These are phyloP conservation scores for Noctilio leporinus DNA, from an alignment of 2,113 vertebrate species.

Conservation along the genomic window DNA sequence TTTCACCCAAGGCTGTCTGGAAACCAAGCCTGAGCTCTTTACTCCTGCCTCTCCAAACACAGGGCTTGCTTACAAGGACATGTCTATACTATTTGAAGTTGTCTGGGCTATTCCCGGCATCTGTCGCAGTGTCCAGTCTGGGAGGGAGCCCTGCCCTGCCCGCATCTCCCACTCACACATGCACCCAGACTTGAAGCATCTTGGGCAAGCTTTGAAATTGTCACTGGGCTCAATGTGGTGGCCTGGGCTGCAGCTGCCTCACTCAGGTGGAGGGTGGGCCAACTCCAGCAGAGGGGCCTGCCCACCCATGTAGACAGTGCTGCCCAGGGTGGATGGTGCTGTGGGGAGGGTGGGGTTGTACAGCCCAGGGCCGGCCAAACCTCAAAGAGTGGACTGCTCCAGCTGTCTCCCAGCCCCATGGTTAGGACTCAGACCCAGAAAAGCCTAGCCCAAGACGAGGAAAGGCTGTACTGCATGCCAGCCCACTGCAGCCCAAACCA, in stretches of 20 bases:
- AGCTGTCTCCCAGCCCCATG: neutral
- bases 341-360: neutral
- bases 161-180: neutral
- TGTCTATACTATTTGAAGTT: accelerated
- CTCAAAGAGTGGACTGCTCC: neutral
- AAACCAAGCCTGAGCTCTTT: neutral
- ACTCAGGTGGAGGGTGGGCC: neutral
- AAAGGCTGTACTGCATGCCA: neutral
- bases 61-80: neutral
- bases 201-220: neutral
- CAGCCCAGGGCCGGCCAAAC: slow-evolving; percentile 6
- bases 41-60: neutral
- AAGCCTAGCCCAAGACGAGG: neutral
- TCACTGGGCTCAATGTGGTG: neutral
- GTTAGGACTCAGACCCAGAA: neutral
- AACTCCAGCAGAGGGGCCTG: neutral
- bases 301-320: neutral
- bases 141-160: neutral
- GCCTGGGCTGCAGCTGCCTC: neutral
- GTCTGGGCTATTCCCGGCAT: neutral
- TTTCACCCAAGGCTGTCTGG: neutral
- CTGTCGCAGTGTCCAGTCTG: neutral
- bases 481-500: slow-evolving; percentile 5
- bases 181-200: neutral
- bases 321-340: neutral